Evolutionary conservation across 2,113 vertebrate species (phyloP).

Genomic region (Salvelinus namaycush): DNA sequence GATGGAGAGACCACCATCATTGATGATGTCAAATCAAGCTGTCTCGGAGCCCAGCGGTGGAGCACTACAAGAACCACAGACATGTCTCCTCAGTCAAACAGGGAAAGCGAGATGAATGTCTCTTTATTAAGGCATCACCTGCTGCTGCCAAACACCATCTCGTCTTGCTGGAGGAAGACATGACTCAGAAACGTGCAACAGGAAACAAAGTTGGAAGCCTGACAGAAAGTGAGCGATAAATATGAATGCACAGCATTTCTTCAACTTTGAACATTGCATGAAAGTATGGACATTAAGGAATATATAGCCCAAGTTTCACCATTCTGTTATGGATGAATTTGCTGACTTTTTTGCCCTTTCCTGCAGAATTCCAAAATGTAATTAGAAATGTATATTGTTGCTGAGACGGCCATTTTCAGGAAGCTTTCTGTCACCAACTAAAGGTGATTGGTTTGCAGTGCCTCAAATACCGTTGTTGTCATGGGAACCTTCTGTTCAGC

Average conservation of each 20-base stretch:
- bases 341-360: constrained; percentile 36
- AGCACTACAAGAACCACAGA: not conserved
- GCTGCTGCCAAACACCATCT: not conserved
- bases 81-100: constrained; percentile 3
- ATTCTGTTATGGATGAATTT: constrained; percentile 8
- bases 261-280: constrained; percentile 5
- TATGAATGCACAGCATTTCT: too few relatives aligned
- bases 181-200: not conserved
- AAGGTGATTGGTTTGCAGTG: constrained; percentile 5
- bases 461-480: constrained; percentile 12
- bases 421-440: constrained; percentile 2
- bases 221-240: not conserved
- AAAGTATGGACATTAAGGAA: constrained; percentile 38
- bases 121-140: not conserved
- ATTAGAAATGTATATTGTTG: constrained; percentile 9
- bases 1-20: not conserved
- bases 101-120: not conserved
- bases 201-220: constrained; percentile 1
- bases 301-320: not conserved
- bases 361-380: constrained; percentile 12
- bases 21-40: not conserved
- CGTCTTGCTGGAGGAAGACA: not conserved
- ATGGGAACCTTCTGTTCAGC: constrained; percentile 21
- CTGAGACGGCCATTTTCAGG: constrained; percentile 4
- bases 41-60: not conserved